phyloP scores from a whole-genome alignment of 1,140 invertebrate genomes.

The Drepana arcuata region DNA sequence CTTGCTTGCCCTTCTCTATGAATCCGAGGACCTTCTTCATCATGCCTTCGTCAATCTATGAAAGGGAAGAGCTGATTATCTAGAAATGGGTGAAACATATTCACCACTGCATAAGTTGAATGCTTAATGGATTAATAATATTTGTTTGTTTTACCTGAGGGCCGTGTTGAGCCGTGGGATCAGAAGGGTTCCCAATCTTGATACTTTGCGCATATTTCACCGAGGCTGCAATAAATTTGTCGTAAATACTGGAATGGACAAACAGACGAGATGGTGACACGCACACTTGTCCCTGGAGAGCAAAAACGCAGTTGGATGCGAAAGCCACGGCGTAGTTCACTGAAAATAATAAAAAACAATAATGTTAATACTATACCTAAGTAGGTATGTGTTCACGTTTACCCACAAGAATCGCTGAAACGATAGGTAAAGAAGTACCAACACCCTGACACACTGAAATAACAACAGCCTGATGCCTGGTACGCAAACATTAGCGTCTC shows the following conservation, averaged over 20 bases:
- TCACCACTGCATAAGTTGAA: too few relatives aligned
- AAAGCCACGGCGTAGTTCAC: conserved; percentile 87
- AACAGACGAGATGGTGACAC: conserved; percentile 91
- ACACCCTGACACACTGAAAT: too few relatives aligned
- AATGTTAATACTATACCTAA: too few relatives aligned
- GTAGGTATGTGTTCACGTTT: too few relatives aligned
- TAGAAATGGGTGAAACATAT: too few relatives aligned
- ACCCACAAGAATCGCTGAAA: too few relatives aligned
- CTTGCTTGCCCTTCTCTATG: conserved; percentile 79
- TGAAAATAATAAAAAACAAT: conserved; percentile 58
- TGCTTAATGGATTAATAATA: too few relatives aligned
- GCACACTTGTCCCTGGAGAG: conserved; percentile 93
- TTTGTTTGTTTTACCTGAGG: conserved; percentile 79
- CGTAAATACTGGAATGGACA: conserved; percentile 91
- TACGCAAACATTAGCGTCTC: too few relatives aligned
- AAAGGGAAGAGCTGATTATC: too few relatives aligned
- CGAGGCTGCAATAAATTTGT: conserved; percentile 86
- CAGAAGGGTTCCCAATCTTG: conserved; percentile 88
- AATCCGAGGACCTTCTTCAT: conserved; percentile 78
- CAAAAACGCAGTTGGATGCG: conserved; percentile 85
- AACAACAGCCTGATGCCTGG: too few relatives aligned
- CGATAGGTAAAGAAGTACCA: too few relatives aligned
- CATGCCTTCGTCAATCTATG: conserved; percentile 77
- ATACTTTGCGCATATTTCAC: conserved; percentile 77
- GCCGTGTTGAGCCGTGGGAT: conserved; percentile 79